Base-by-base conservation (phyloP, 2,888 invertebrate species). In the Acronicta psi region DNA sequence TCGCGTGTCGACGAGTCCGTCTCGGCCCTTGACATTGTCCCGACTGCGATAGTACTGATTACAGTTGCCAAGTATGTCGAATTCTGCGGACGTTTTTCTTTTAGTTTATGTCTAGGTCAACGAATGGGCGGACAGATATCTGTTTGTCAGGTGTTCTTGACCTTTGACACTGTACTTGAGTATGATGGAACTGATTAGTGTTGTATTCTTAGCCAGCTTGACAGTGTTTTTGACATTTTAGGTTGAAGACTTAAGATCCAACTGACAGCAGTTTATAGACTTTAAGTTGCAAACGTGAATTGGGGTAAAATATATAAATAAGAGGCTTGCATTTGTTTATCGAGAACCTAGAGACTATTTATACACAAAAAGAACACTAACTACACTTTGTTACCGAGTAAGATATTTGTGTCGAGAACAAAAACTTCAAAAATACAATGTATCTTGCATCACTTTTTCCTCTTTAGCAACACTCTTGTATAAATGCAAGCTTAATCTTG, bases 21-120 rank as follows among this genome's bases (percentile, higher is more conserved):
- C 51, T 14, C 34, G 45, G 61, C 65, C 65, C 71, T 77, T 75
- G 73, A 73, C 77, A 73, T 67, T 78, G 72, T 71, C 58, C 63
- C 44, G 38, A 61, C 47, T 47, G n/a, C 29, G 59, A 65, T 49
- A 53, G 42, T 59, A 62, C 55, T 66, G 63, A 76, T 74, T 66
- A 76, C 36, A 25, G 59, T 51, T 69, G 66, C 69, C 57, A 74
- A 74, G 59, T 63, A 59, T 73, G 58, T 51, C 53, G 14, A 59
- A 40, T 68, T 51, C 51, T 50, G 56, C 46, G 25, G 40, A 51
- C 51, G 58, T 34, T 58, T 45, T 51, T 46, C 23, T 58, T 65
- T 55, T 20, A 41, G 10, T 57, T 64, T 58, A 49, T 64, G 64
- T 64, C 37, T 64, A 53, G 59, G 64, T 59, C 73, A 62, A 56